Conservation (phyloP, 2,888 invertebrate genomes). For the Atethmia centrago region DNA sequence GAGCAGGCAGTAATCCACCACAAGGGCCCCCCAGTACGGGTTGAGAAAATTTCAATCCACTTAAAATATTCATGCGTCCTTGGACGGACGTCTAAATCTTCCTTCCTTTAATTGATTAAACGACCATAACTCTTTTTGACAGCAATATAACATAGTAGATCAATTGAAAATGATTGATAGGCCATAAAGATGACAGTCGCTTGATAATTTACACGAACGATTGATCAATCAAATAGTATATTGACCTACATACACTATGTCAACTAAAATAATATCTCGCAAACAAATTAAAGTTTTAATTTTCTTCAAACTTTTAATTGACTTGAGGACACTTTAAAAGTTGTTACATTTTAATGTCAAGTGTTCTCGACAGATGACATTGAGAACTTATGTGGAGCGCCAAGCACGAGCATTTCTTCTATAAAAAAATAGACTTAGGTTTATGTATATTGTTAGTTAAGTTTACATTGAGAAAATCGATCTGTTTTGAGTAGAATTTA, state of each 20-base stretch:
- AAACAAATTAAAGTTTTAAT: slow-evolving; percentile 56
- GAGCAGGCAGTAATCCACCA: neutral
- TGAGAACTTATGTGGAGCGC: slow-evolving; percentile 24
- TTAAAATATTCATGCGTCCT: slow-evolving; percentile 11
- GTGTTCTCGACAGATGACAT: slow-evolving; percentile 43
- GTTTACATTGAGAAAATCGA: neutral
- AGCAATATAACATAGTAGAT: slow-evolving; percentile 37
- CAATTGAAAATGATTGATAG: slow-evolving; percentile 60
- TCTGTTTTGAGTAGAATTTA: slow-evolving; percentile 1
- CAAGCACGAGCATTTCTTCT: neutral
- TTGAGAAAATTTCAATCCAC: neutral
- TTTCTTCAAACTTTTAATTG: slow-evolving; percentile 64
- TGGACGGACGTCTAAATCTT: slow-evolving; percentile 19
- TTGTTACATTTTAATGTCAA: slow-evolving; percentile 56
- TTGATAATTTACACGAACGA: slow-evolving; percentile 45
- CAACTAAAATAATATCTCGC: slow-evolving; percentile 34
- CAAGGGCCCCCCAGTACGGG: neutral
- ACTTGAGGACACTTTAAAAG: slow-evolving; percentile 63
- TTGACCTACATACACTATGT: slow-evolving; percentile 12
- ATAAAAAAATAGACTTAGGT: neutral
- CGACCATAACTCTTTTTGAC: slow-evolving; percentile 41
- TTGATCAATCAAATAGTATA: slow-evolving; percentile 45
- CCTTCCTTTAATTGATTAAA: slow-evolving; percentile 25
- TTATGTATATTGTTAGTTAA: neutral
- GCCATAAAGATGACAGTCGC: slow-evolving; percentile 45